These are phyloP conservation scores for Saccopteryx bilineata DNA, from an alignment of 2,113 vertebrate species.

Conservation along the genomic window DNA sequence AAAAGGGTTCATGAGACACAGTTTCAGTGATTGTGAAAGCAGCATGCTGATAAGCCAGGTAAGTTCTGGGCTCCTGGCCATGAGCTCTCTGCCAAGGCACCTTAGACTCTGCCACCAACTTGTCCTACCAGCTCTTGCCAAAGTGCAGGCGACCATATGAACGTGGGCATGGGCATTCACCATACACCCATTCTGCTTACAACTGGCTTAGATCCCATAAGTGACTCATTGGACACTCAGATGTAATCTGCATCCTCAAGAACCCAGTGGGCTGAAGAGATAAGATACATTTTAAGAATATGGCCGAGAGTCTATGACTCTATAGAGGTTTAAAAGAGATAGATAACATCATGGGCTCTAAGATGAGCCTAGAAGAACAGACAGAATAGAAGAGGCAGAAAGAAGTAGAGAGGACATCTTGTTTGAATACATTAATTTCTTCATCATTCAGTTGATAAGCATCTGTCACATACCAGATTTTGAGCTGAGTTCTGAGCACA, in stretches of 20 bases:
- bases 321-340: not conserved
- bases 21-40: slow-evolving; percentile 83
- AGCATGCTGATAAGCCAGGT: slow-evolving; percentile 77
- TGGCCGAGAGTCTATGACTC: slow-evolving; percentile 1
- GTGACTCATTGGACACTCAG: not conserved
- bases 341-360: not conserved
- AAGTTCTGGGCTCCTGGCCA: slow-evolving; percentile 81
- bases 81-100: slow-evolving; percentile 80
- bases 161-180: not conserved
- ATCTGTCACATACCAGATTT: not conserved
- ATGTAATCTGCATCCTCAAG: slow-evolving; percentile 11
- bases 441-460: not conserved
- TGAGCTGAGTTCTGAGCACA: not conserved
- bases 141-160: slow-evolving; percentile 55
- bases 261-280: not conserved
- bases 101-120: slow-evolving; percentile 69
- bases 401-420: not conserved
- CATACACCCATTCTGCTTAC: not conserved
- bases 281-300: slow-evolving; percentile 45
- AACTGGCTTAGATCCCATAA: not conserved
- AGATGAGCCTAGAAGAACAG: not conserved
- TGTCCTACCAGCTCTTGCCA: slow-evolving; percentile 68
- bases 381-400: not conserved
- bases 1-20: slow-evolving; percentile 46
- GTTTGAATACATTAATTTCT: not conserved